These are phyloP conservation scores for Tubiluchus corallicola DNA, from an alignment of 2,888 invertebrate genomes.

Conservation along the genomic window DNA sequence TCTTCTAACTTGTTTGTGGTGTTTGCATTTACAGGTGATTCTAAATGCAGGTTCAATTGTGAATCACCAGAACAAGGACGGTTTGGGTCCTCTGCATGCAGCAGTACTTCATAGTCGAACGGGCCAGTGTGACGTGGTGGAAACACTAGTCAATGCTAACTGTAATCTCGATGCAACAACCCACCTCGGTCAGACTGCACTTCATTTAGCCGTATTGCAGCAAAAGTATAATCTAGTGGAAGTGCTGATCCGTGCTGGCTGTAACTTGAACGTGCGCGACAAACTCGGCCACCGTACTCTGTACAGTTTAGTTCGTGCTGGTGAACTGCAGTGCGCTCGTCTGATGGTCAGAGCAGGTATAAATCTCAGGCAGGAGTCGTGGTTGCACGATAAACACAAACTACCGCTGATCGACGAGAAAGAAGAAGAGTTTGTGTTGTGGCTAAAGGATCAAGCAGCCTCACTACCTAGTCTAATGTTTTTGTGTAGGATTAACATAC, in stretches of 20 bases:
- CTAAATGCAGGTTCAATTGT: background rate
- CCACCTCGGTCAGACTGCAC: background rate
- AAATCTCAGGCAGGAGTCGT: background rate
- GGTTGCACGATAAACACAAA: background rate
- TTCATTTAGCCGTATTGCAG: background rate
- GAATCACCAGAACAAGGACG: background rate
- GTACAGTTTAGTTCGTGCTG: background rate
- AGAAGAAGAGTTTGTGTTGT: background rate
- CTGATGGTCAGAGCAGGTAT: background rate
- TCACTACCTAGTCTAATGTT: background rate
- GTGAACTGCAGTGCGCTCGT: background rate
- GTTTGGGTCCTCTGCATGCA: background rate
- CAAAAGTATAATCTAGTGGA: background rate
- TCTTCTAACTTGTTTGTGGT: background rate
- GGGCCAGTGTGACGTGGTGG: background rate
- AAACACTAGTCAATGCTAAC: constrained; percentile 3
- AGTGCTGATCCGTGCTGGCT: background rate
- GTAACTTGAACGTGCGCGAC: constrained; percentile 1
- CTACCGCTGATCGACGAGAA: background rate
- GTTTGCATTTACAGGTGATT: background rate
- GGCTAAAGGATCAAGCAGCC: background rate
- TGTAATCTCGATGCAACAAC: constrained; percentile 3
- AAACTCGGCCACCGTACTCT: constrained; percentile 1
- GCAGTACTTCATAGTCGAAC: background rate
- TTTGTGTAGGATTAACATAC: background rate